Conservation (phyloP, 2,888 invertebrate genomes). For the Caenorhabditis doughertyi region DNA sequence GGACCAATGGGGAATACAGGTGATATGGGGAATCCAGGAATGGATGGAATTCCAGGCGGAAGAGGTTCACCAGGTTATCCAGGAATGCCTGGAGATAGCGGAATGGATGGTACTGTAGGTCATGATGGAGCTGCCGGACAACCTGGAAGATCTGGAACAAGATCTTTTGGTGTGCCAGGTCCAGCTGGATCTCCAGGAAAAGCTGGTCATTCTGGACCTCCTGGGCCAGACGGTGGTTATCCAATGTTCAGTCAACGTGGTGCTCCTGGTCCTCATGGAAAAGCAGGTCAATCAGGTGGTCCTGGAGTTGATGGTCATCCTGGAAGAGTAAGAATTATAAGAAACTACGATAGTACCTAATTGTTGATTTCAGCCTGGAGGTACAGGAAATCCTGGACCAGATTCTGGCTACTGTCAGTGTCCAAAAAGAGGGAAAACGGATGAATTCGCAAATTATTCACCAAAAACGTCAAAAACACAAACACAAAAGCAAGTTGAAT, state of each 20-base stretch:
- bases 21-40: slow-evolving; percentile 26
- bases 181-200: slow-evolving; percentile 39
- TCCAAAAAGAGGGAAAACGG: slow-evolving; percentile 48
- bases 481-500: background rate
- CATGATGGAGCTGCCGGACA: slow-evolving; percentile 50
- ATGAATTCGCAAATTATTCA: slow-evolving; percentile 47
- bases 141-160: slow-evolving; percentile 49
- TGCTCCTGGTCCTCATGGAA: slow-evolving; percentile 37
- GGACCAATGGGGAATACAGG: slow-evolving; percentile 50
- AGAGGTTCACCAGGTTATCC: slow-evolving; percentile 38
- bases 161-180: slow-evolving; percentile 38
- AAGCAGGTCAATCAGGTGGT: slow-evolving; percentile 39
- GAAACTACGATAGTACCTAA: background rate
- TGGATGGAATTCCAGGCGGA: slow-evolving; percentile 42
- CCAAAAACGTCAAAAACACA: background rate
- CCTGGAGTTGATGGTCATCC: slow-evolving; percentile 55
- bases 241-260: slow-evolving; percentile 41
- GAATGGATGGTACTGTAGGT: slow-evolving; percentile 33
- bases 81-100: slow-evolving; percentile 47
- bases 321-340: slow-evolving; percentile 34
- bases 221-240: slow-evolving; percentile 50
- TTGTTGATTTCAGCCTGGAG: slow-evolving; percentile 42
- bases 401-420: slow-evolving; percentile 62
- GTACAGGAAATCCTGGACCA: slow-evolving; percentile 37
- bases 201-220: slow-evolving; percentile 37